phyloP scores from a whole-genome alignment of 2,888 invertebrate species.

The Rhagonycha fulva region DNA sequence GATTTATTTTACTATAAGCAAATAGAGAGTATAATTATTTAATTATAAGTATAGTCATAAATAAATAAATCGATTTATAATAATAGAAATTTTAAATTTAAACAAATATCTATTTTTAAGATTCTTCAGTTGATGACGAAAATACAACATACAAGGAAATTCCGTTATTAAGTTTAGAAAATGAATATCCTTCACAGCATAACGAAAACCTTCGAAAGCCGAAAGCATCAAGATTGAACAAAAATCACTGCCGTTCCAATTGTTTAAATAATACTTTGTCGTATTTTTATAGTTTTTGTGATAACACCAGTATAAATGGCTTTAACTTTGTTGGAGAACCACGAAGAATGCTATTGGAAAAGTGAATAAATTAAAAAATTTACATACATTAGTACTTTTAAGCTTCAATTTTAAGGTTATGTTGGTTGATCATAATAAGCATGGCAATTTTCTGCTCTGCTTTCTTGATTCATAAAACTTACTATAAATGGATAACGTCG shows the following conservation, averaged over 20 bases:
- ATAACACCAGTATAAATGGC: background rate
- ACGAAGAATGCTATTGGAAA: background rate
- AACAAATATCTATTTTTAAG: background rate
- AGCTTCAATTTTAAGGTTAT: constrained; percentile 56
- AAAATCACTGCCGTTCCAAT: background rate
- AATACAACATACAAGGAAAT: background rate
- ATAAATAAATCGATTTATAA: background rate
- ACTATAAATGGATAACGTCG: constrained; percentile 71
- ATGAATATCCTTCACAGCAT: background rate
- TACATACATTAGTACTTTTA: background rate
- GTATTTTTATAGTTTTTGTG: background rate
- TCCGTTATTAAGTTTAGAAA: background rate
- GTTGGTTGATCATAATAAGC: constrained; percentile 61
- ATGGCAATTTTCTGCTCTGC: constrained; percentile 59
- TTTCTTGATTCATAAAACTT: constrained; percentile 65
- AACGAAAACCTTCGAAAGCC: background rate
- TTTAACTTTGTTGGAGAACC: background rate
- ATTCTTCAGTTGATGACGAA: background rate
- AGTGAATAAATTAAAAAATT: background rate
- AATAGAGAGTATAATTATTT: background rate
- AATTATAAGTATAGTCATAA: background rate
- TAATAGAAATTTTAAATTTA: background rate
- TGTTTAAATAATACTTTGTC: background rate
- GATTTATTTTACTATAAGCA: background rate
- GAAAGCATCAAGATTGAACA: background rate